A percentile compares a stretch with the other conserved stretches of the same genome.
Evolutionary conservation across 2,888 invertebrate species (phyloP).

Genomic region (Nasonovia ribisnigri): DNA sequence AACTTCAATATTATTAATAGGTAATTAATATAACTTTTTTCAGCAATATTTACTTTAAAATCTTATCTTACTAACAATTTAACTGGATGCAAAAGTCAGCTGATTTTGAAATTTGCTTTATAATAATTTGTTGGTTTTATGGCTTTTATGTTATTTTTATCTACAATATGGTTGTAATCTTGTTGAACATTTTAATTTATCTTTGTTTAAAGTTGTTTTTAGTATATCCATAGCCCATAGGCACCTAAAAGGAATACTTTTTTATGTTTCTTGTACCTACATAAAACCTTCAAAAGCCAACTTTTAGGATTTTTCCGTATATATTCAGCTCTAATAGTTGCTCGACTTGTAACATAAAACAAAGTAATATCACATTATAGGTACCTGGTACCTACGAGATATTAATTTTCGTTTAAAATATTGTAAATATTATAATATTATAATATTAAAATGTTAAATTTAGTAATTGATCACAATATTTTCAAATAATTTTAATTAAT

Average conservation of each 20-base stretch:
- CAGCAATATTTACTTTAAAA: neutral
- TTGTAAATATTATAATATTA: neutral
- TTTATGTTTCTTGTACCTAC: neutral
- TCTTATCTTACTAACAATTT: neutral
- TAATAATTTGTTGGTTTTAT: slow-evolving; percentile 2
- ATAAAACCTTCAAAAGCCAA: neutral
- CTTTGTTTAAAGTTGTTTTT: neutral
- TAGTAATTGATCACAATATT: neutral
- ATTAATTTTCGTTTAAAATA: neutral
- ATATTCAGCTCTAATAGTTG: neutral
- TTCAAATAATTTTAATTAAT: neutral
- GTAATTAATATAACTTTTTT: neutral
- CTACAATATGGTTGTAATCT: slow-evolving; percentile 9
- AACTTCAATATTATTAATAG: neutral
- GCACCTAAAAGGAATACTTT: slow-evolving; percentile 1
- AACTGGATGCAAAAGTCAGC: neutral
- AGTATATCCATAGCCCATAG: slow-evolving; percentile 9
- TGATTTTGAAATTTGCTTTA: neutral
- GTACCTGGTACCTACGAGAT: neutral
- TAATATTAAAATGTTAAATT: neutral
- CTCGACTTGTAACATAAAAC: neutral
- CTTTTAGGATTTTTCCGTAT: neutral
- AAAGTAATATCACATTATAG: neutral
- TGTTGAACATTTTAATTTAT: neutral
- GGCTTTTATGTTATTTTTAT: slow-evolving; percentile 2